Conservation (phyloP, 2,888 invertebrate genomes). For the Miltochrista miniata region DNA sequence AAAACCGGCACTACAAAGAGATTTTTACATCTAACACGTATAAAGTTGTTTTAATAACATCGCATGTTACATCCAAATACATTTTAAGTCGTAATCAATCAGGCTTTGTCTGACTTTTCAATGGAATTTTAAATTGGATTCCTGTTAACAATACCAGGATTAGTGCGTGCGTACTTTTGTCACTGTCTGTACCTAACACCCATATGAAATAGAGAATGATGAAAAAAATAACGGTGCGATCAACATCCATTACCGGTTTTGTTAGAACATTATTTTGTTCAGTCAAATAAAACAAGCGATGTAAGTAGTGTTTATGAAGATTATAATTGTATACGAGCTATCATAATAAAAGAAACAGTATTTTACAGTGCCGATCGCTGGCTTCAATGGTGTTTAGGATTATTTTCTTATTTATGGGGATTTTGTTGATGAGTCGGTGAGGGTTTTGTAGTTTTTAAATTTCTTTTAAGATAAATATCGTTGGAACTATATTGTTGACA, state of each 20-base stretch:
- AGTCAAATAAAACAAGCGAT: slow-evolving; percentile 29
- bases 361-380: slow-evolving; percentile 61
- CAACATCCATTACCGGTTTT: slow-evolving; percentile 20
- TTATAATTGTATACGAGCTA: slow-evolving; percentile 12
- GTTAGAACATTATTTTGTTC: slow-evolving; percentile 8
- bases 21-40: slow-evolving; percentile 34
- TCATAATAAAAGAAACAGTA: slow-evolving; percentile 44
- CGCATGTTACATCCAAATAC: slow-evolving; percentile 51
- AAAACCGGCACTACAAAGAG: slow-evolving; percentile 26
- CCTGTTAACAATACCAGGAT: slow-evolving; percentile 77
- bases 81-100: slow-evolving; percentile 76
- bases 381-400: slow-evolving; percentile 63
- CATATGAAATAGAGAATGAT: slow-evolving; percentile 17
- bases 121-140: slow-evolving; percentile 81
- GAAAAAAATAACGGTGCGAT: slow-evolving; percentile 20
- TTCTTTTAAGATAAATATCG: slow-evolving; percentile 36
- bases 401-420: slow-evolving; percentile 68
- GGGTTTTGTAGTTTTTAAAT: slow-evolving; percentile 52
- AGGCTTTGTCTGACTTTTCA: slow-evolving; percentile 71
- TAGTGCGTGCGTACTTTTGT: slow-evolving; percentile 68
- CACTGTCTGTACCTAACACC: slow-evolving; percentile 43
- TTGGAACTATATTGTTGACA: slow-evolving; percentile 46
- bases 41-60: slow-evolving; percentile 40
- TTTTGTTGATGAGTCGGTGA: slow-evolving; percentile 52
- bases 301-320: slow-evolving; percentile 23